A percentile compares a stretch with the other conserved stretches of the same genome.
phyloP scores from a whole-genome alignment of 92 coral and sea anemone species.

The Actinernus sp. region DNA sequence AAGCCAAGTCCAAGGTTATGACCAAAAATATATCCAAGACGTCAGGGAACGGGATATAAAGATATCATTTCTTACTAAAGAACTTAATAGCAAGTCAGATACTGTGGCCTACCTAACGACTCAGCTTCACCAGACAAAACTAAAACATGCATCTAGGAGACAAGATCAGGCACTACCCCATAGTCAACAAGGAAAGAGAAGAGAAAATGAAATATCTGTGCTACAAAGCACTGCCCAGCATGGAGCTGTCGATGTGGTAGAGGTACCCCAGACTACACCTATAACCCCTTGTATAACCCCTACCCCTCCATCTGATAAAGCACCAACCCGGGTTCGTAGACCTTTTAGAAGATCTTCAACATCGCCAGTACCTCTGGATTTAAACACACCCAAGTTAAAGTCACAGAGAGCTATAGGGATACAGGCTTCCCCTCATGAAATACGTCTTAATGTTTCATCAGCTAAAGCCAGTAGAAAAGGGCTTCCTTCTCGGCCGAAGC shows the following conservation, averaged over 20 bases:
- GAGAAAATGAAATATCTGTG: constrained; percentile 1
- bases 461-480: constrained; percentile 82
- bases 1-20: constrained; percentile 65
- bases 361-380: constrained; percentile 72
- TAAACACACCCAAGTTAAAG: constrained; percentile 51
- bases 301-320: constrained; percentile 82
- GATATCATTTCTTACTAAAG: constrained; percentile 68
- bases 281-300: constrained; percentile 64
- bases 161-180: constrained; percentile 33
- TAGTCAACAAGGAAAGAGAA: constrained; percentile 14
- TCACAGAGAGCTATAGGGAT: constrained; percentile 82
- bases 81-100: constrained; percentile 94
- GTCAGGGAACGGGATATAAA: constrained; percentile 63
- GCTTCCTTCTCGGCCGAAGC: constrained; percentile 76
- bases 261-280: neutral
- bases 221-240: neutral
- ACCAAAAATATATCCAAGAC: constrained; percentile 72
- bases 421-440: constrained; percentile 90
- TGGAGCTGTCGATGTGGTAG: constrained; percentile 9
- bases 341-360: constrained; percentile 73
- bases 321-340: constrained; percentile 70
- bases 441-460: constrained; percentile 81
- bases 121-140: constrained; percentile 86
- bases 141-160: constrained; percentile 70
- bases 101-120: constrained; percentile 92